phyloP scores from a whole-genome alignment of 2,113 vertebrate genomes.

The Malurus cyaneus region DNA sequence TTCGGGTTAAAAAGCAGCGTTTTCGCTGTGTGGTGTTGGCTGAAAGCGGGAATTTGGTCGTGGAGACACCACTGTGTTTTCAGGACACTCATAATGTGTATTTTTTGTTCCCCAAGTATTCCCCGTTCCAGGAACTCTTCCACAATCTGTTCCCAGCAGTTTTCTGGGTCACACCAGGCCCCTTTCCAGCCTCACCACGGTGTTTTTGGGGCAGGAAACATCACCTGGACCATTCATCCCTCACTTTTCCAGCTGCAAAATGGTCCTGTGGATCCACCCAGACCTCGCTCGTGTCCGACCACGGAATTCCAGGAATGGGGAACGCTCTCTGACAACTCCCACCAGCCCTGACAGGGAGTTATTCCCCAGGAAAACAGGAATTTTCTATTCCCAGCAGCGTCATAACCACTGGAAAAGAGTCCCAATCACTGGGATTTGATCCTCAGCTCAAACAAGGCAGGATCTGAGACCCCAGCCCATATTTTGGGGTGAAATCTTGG shows the following conservation, averaged over 20 bases:
- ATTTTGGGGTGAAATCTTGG: background rate
- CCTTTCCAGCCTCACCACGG: fast-evolving
- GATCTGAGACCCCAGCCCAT: fast-evolving
- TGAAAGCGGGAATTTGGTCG: fast-evolving
- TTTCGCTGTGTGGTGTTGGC: fast-evolving
- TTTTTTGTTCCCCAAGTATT: background rate
- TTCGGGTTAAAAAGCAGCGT: background rate
- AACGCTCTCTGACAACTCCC: fast-evolving
- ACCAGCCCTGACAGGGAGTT: fast-evolving
- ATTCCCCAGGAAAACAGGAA: fast-evolving
- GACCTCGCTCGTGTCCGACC: fast-evolving
- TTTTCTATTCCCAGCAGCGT: background rate
- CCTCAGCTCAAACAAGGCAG: fast-evolving
- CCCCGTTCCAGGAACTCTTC: background rate
- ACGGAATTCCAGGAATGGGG: fast-evolving
- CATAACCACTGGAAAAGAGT: fast-evolving
- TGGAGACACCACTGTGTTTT: fast-evolving
- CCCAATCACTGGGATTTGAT: background rate
- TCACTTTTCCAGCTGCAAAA: background rate
- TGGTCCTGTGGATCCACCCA: fast-evolving
- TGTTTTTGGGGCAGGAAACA: fast-evolving
- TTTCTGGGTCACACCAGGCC: background rate
- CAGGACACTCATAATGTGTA: fast-evolving
- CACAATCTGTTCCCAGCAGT: background rate
- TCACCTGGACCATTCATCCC: fast-evolving